Evolutionary conservation across 2,888 invertebrate species (phyloP).

Genomic region (Sialis fuliginosa): DNA sequence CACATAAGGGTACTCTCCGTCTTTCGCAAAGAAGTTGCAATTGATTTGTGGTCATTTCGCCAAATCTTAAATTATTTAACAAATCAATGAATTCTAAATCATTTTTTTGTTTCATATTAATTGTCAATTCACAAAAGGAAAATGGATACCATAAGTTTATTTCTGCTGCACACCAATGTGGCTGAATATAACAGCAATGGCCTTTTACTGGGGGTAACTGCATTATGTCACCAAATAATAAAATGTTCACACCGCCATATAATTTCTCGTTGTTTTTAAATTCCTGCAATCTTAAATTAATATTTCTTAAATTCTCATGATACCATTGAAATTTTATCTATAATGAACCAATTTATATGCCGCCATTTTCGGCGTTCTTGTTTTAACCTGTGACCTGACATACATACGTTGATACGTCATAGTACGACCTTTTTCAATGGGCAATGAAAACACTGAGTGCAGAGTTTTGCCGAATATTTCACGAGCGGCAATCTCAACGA

Average conservation of each 20-base stretch:
- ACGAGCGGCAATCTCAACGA: slow-evolving; percentile 9
- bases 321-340: slow-evolving; percentile 13
- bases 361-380: slow-evolving; percentile 11
- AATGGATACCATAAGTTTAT: slow-evolving; percentile 11
- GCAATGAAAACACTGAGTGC: slow-evolving; percentile 8
- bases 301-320: slow-evolving; percentile 11
- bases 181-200: slow-evolving; percentile 13
- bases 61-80: slow-evolving; percentile 9
- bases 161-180: slow-evolving; percentile 11
- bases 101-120: slow-evolving; percentile 17
- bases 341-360: slow-evolving; percentile 11
- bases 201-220: slow-evolving; percentile 16
- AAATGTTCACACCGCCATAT: slow-evolving; percentile 11
- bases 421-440: slow-evolving; percentile 10
- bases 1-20: slow-evolving; percentile 10
- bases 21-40: slow-evolving; percentile 7
- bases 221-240: slow-evolving; percentile 12
- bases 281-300: slow-evolving; percentile 5
- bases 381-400: slow-evolving; percentile 9
- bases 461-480: slow-evolving; percentile 8
- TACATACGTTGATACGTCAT: slow-evolving; percentile 8
- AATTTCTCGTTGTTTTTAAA: slow-evolving; percentile 9
- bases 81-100: slow-evolving; percentile 11
- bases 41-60: slow-evolving; percentile 8
- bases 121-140: slow-evolving; percentile 15